Conservation (phyloP, 1,140 invertebrate species). For the Drosophila ananassae region DNA sequence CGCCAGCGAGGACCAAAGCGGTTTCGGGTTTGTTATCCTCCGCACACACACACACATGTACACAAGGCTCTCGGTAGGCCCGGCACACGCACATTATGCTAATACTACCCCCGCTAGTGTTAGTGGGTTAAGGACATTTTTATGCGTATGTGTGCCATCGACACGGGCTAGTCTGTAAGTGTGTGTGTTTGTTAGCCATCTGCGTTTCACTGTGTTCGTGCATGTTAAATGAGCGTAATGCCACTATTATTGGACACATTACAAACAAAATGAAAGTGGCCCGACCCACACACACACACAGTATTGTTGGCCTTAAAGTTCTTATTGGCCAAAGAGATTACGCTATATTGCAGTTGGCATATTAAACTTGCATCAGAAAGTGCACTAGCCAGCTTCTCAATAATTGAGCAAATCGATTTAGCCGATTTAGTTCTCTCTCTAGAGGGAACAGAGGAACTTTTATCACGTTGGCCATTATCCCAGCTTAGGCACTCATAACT, state of each 20-base stretch:
- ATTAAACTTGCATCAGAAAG: constrained; percentile 35
- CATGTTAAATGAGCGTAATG: constrained; percentile 82
- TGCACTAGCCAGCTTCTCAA: constrained; percentile 14
- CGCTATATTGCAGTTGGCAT: constrained; percentile 30
- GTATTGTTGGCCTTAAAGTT: constrained; percentile 27
- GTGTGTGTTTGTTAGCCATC: constrained; percentile 53
- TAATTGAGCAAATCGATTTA: constrained; percentile 19
- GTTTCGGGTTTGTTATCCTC: constrained; percentile 64
- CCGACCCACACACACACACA: constrained; percentile 14
- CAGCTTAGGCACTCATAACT: constrained; percentile 18
- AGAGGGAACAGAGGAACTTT: constrained; percentile 20
- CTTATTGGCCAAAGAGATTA: constrained; percentile 37
- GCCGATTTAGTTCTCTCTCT: not conserved
- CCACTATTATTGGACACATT: constrained; percentile 81
- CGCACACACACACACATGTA: constrained; percentile 22
- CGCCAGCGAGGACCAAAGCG: constrained; percentile 46
- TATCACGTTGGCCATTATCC: constrained; percentile 24
- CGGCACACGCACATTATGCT: constrained; percentile 67
- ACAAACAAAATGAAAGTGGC: constrained; percentile 77
- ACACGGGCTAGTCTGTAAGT: constrained; percentile 24
- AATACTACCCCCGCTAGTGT: constrained; percentile 69
- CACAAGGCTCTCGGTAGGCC: constrained; percentile 5
- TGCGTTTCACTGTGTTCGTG: constrained; percentile 59
- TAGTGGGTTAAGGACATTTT: constrained; percentile 81
- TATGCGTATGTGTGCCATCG: constrained; percentile 53